Base-by-base conservation (phyloP, 1,140 invertebrate species). In the Heliconius hewitsoni region DNA sequence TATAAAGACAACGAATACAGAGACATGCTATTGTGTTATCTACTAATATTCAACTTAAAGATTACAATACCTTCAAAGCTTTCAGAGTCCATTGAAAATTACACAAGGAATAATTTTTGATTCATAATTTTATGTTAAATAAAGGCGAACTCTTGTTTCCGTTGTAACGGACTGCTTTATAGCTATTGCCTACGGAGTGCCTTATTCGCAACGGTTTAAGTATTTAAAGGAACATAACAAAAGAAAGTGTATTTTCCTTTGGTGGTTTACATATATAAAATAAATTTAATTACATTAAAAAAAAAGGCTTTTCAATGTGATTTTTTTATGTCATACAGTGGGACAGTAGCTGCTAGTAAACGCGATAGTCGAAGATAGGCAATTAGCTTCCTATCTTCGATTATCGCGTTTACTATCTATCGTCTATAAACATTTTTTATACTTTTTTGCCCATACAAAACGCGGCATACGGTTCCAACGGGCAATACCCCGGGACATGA, bases 31-130 rank as follows among this genome's bases (percentile, higher is more conserved):
- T 27, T 60, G n/a, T 60, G n/a, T 8, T 6, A 23, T 60, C 9
- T 16, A 57, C 30, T 57, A 37, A 74, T 57, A 74, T 74, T 60
- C 57, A 60, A 8, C 55, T 30, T 8, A 74, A 74, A 75, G 74
- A 75, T 16, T 75, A n/a, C 74, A 19, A 9, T 11, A 60, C 11
- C n/a, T 75, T 66, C 1, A 60, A 75, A 75, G 34, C 60, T 18
- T 75, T 60, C 16, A 23, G 23, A 18, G 19, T 34, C n/a, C 34
- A 16, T n/a, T 34, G n/a, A 66, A 75, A 34, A 74, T 37, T 57
- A 60, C 52, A n/a, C 8, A 60, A 30, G 37, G 55, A 34, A 75
- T 75, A 42, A 42, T 75, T 75, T 57, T 60, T 39, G 42, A 16
- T n/a, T 60, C 9, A 60, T 60, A 60, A 60, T 27, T 60, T 75